These are phyloP conservation scores for Ibidorhyncha struthersii DNA, from an alignment of 2,113 vertebrate genomes.

Conservation along the genomic window DNA sequence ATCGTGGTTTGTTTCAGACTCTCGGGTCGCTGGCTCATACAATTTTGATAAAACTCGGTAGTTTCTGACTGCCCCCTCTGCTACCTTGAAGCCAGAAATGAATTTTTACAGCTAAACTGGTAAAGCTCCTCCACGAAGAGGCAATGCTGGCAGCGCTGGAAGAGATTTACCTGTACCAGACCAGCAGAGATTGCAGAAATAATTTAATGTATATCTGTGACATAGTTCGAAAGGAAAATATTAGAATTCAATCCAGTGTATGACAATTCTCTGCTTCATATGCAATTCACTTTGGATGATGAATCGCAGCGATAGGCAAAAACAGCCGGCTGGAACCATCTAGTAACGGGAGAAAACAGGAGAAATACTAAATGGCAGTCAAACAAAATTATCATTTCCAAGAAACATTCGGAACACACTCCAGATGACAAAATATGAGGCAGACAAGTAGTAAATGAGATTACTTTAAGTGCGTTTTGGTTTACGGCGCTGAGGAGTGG, in stretches of 20 bases:
- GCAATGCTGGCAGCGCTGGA: neutral
- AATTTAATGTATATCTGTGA: slow-evolving; percentile 9
- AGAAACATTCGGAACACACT: neutral
- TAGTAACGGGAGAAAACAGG: slow-evolving; percentile 45
- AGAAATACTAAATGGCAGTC: slow-evolving; percentile 45
- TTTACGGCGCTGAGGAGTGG: neutral
- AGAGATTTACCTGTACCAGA: slow-evolving; percentile 44
- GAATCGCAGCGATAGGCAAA: slow-evolving; percentile 41
- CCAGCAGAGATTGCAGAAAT: neutral
- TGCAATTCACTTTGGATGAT: slow-evolving; percentile 50
- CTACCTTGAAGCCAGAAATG: slow-evolving; percentile 9
- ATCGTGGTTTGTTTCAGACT: neutral
- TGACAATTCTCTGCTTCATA: slow-evolving; percentile 30
- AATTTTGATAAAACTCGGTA: slow-evolving; percentile 19
- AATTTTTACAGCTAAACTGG: slow-evolving; percentile 19
- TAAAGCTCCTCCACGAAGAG: neutral
- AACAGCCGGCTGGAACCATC: slow-evolving; percentile 22
- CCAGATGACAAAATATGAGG: slow-evolving; percentile 8
- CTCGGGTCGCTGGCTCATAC: neutral
- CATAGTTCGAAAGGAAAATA: slow-evolving; percentile 44
- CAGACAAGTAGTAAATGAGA: slow-evolving; percentile 11
- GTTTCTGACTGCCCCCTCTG: neutral
- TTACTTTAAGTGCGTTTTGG: neutral
- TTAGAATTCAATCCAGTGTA: slow-evolving; percentile 5
- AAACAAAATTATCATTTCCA: slow-evolving; percentile 33